A percentile compares a stretch with the other conserved stretches of the same genome.
These are phyloP conservation scores for Indicator maculatus DNA, from an alignment of 2,113 vertebrate genomes.

Conservation along the genomic window DNA sequence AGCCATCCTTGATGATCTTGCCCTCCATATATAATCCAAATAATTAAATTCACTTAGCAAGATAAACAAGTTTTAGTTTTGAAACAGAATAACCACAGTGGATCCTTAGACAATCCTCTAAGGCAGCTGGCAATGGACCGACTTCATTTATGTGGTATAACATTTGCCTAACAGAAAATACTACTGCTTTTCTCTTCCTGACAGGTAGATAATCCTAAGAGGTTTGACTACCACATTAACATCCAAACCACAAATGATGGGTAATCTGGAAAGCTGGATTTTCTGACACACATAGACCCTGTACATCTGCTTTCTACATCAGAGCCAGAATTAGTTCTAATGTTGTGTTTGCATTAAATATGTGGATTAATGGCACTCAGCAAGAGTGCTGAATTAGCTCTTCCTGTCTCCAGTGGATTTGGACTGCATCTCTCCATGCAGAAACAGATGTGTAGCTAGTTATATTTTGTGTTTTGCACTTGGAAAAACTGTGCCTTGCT, in stretches of 20 bases:
- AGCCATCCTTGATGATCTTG: constrained; percentile 1
- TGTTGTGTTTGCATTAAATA: constrained; percentile 61
- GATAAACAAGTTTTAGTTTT: constrained; percentile 60
- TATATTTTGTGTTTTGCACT: not conserved
- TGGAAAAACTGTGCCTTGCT: not conserved
- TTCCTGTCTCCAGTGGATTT: constrained; percentile 62
- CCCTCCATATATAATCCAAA: constrained; percentile 11
- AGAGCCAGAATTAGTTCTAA: constrained; percentile 62
- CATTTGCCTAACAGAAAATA: constrained; percentile 61
- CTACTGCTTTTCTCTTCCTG: constrained; percentile 42
- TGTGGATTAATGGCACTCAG: constrained; percentile 65
- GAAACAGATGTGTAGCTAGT: constrained; percentile 20
- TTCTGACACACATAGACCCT: constrained; percentile 32
- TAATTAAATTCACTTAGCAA: constrained; percentile 58
- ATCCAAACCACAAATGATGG: constrained; percentile 64
- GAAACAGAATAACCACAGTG: constrained; percentile 43
- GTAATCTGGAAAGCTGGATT: constrained; percentile 69
- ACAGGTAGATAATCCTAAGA: constrained; percentile 71
- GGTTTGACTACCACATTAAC: constrained; percentile 59
- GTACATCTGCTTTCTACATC: constrained; percentile 66
- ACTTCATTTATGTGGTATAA: constrained; percentile 65
- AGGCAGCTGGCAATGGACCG: constrained; percentile 47
- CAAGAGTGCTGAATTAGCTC: constrained; percentile 59
- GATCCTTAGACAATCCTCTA: constrained; percentile 51
- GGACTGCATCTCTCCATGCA: not conserved